Conservation (phyloP, 2,797 vertebrate genomes). For the Salmo trutta region DNA sequence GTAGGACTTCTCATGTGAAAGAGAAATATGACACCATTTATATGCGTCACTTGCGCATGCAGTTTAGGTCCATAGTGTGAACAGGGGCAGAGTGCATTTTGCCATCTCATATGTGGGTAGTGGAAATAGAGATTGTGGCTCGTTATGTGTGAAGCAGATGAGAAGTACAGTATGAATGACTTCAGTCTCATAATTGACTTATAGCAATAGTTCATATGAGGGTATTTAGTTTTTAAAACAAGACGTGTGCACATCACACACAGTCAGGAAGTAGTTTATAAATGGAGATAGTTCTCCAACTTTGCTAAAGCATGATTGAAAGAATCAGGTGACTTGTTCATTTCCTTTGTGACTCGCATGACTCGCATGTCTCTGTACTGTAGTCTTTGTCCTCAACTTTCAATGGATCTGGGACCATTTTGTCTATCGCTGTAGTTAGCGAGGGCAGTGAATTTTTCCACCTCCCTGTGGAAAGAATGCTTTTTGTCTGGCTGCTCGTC, state of each 20-base stretch:
- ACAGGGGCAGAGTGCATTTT: background rate
- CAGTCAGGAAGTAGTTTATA: background rate
- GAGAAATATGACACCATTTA: background rate
- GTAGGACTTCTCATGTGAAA: background rate
- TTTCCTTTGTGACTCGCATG: constrained; percentile 27
- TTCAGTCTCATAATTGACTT: background rate
- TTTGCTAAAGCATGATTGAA: background rate
- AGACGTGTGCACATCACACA: background rate
- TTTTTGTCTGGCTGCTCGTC: constrained; percentile 53
- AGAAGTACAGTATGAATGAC: background rate
- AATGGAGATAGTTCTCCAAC: background rate
- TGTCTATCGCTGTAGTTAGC: constrained; percentile 36
- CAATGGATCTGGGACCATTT: background rate
- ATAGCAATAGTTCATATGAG: background rate
- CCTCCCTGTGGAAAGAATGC: constrained; percentile 67
- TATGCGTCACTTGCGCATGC: background rate
- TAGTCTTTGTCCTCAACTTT: constrained; percentile 2
- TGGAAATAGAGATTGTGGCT: background rate
- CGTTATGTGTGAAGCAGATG: background rate
- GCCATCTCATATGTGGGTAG: background rate
- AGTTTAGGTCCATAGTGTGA: background rate
- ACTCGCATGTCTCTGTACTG: constrained; percentile 22
- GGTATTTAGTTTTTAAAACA: background rate
- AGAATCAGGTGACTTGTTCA: constrained; percentile 27
- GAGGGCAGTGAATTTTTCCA: constrained; percentile 46